Base-by-base conservation (phyloP, 2,797 vertebrate genomes). In the Notamacropus eugenii region DNA sequence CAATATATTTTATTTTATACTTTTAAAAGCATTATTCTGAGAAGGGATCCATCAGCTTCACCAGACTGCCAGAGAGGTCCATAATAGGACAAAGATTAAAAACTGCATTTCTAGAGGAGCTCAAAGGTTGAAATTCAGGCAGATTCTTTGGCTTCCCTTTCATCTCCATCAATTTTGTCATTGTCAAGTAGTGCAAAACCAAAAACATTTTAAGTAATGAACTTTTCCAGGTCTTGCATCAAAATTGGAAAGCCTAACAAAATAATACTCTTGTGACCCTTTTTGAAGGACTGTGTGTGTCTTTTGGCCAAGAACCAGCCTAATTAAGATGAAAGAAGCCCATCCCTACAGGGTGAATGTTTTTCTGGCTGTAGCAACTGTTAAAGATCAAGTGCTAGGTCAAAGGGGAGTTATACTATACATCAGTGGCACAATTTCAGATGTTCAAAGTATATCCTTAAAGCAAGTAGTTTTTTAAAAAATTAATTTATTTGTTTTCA, bases 201-300 rank as follows among this genome's bases (percentile, higher is more conserved):
- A 97, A 96, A 96, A 56, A 91, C 93, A 92, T 56, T 28, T 82
- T 82, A 11, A 55, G 50, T 22, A 54, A 87, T 67, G 62, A 93
- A 3, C 8, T 54, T 93, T 95, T 10, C 55, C 40, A 92, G 94
- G 34, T 91, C 40, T 93, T 55, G 52, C 22, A 9, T 94, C 93
- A 90, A 54, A 96, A 92, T 1, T 95, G 93, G 54, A 94, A 90
- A 90, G 87, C 31, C 0, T 92, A 46, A 50, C 74, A 58, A 55
- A 58, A 40, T 46, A 29, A 96, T 58, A 59, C 19, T 13, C 10
- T 28, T 87, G 74, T 50, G 74, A 46, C 40, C 40, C 40, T 87
- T 46, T 9, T 50, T 50, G 40, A 87, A 87, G 40, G 40, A 87
- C 74, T 46, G 13, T 87, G 40, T 50, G 40, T 50, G 40, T 87